These are phyloP conservation scores for Brachypalpus laphriformis DNA, from an alignment of 2,888 invertebrate species.

Conservation along the genomic window DNA sequence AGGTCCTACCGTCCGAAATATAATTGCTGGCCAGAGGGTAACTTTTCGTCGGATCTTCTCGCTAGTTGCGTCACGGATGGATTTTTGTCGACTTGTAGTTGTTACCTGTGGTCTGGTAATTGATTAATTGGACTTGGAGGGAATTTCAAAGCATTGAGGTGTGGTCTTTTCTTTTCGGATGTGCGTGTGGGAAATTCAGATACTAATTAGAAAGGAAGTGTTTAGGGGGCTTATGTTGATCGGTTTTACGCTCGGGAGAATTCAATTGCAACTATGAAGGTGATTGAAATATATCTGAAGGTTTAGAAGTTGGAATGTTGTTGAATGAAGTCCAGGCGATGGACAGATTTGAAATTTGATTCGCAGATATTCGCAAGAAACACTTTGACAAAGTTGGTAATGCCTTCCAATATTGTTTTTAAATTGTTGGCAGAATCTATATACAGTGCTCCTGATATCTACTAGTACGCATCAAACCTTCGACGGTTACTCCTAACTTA, in stretches of 20 bases:
- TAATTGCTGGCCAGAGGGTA: slow-evolving; percentile 45
- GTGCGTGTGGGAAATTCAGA: slow-evolving; percentile 48
- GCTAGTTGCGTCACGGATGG: slow-evolving; percentile 43
- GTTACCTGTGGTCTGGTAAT: slow-evolving; percentile 53
- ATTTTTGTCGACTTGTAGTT: slow-evolving; percentile 25
- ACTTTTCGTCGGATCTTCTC: slow-evolving; percentile 9
- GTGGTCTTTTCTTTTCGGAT: not conserved
- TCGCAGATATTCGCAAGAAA: too few relatives aligned
- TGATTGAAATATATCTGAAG: too few relatives aligned
- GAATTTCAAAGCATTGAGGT: slow-evolving; percentile 13
- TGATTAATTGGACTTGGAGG: slow-evolving; percentile 60
- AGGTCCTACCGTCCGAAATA: slow-evolving; percentile 23
- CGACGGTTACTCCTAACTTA: too few relatives aligned
- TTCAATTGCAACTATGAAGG: not conserved
- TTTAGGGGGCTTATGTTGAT: not conserved
- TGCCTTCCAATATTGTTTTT: too few relatives aligned
- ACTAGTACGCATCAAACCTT: too few relatives aligned
- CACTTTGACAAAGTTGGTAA: too few relatives aligned
- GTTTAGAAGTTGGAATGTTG: too few relatives aligned
- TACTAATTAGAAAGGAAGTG: slow-evolving; percentile 33
- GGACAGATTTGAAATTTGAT: too few relatives aligned
- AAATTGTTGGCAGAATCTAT: too few relatives aligned
- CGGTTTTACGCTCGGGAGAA: slow-evolving; percentile 6
- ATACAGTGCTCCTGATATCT: too few relatives aligned
- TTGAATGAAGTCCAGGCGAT: too few relatives aligned